phyloP scores from a whole-genome alignment of 2,888 invertebrate species.

The Epinotia demarniana region DNA sequence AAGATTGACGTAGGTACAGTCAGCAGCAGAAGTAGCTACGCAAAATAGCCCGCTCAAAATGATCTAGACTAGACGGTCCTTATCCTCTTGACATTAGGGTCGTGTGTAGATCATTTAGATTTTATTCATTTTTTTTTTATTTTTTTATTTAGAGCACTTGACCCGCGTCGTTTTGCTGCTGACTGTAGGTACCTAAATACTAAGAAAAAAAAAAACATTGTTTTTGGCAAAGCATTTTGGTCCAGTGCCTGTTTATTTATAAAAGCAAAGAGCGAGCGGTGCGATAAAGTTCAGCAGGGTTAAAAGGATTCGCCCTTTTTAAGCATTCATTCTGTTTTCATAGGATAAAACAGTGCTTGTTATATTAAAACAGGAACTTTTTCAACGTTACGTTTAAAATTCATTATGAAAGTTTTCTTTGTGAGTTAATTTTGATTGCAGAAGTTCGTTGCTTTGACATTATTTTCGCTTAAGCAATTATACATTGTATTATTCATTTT shows the following conservation, averaged over 20 bases:
- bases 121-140: too few species aligned
- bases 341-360: constrained; percentile 37
- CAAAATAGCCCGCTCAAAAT: too few species aligned
- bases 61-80: too few species aligned
- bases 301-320: constrained; percentile 40
- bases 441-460: too few species aligned
- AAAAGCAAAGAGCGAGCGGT: constrained; percentile 40
- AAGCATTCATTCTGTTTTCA: constrained; percentile 41
- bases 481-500: too few species aligned
- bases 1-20: neutral
- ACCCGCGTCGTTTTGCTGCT: too few species aligned
- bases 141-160: too few species aligned
- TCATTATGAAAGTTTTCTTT: constrained; percentile 22
- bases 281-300: constrained; percentile 39
- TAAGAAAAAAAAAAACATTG: neutral
- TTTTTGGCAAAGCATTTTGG: constrained; percentile 24
- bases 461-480: too few species aligned
- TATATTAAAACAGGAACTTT: constrained; percentile 33
- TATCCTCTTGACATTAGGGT: too few species aligned
- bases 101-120: too few species aligned
- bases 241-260: constrained; percentile 40
- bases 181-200: too few species aligned
- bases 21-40: too few species aligned
- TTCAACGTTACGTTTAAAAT: constrained; percentile 17
- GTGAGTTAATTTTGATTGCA: neutral